These are phyloP conservation scores for Archegozetes longisetosus DNA, from an alignment of 1,140 invertebrate genomes.

Conservation along the genomic window DNA sequence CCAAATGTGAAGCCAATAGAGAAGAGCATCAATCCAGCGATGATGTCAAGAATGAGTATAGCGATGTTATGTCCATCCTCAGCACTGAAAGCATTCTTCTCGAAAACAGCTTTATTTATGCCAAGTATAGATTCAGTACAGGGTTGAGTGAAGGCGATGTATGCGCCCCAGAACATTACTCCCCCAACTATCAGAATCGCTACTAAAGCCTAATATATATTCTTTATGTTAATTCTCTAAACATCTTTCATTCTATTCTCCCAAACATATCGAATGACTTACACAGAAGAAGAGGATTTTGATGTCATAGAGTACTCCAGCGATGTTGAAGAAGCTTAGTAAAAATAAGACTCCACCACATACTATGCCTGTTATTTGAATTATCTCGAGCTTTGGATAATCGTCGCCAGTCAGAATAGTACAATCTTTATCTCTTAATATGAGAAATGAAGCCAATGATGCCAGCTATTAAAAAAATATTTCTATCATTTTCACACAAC, in stretches of 20 bases:
- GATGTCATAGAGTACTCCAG: constrained; percentile 9
- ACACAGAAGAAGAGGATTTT: constrained; percentile 12
- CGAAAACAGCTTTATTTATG: neutral
- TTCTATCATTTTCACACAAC: neutral
- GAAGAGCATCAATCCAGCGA: constrained; percentile 5
- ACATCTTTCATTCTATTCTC: too few relatives aligned
- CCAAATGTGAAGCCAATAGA: constrained; percentile 11
- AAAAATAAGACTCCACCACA: constrained; percentile 6
- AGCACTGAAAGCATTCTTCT: constrained; percentile 8
- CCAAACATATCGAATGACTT: too few relatives aligned
- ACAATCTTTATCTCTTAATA: neutral
- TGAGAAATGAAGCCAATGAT: constrained; percentile 5
- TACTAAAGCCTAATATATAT: neutral
- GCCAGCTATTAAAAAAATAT: constrained; percentile 2
- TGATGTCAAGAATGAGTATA: constrained; percentile 5
- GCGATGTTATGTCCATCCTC: constrained; percentile 11
- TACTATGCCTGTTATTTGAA: constrained; percentile 7
- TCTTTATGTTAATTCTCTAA: too few relatives aligned
- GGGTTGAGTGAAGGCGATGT: constrained; percentile 10
- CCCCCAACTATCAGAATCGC: constrained; percentile 5
- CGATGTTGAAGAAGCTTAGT: constrained; percentile 13
- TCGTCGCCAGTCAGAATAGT: neutral
- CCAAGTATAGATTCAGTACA: neutral
- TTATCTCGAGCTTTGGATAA: constrained; percentile 4
- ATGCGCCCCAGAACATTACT: constrained; percentile 13